Evolutionary conservation across 2,888 invertebrate genomes (phyloP).

Genomic region (Amphipyra berbera): DNA sequence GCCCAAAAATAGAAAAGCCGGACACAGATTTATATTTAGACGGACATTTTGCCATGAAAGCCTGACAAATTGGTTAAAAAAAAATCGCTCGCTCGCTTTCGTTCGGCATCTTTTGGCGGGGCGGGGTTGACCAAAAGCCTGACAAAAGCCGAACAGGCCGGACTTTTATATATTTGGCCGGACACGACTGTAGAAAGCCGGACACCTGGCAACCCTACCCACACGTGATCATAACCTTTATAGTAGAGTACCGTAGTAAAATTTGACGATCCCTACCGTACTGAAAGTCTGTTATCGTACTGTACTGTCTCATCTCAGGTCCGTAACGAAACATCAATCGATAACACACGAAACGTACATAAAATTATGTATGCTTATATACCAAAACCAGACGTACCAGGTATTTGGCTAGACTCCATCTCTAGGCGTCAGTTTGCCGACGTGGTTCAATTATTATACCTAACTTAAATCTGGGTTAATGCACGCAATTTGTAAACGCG

Average conservation of each 20-base stretch:
- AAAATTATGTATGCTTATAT: conserved; percentile 11
- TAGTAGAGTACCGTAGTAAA: conserved; percentile 29
- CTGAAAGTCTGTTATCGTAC: conserved; percentile 29
- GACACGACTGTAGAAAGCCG: no score
- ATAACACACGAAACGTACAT: conserved; percentile 1
- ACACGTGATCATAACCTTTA: conserved; percentile 36
- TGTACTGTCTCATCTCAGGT: conserved; percentile 15
- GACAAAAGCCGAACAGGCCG: no score
- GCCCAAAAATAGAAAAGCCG: no score
- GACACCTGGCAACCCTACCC: no score
- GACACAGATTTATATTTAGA: no score
- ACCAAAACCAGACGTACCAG: conserved; percentile 40
- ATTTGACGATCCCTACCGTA: conserved; percentile 38
- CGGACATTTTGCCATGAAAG: no score
- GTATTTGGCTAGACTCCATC: conserved; percentile 71
- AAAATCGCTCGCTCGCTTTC: no score
- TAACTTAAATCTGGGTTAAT: conserved; percentile 69
- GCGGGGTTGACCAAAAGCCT: no score
- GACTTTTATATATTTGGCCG: no score
- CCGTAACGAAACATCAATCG: conserved; percentile 36
- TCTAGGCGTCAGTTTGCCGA: conserved; percentile 54
- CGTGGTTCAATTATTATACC: conserved; percentile 57
- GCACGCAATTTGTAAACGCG: conserved; percentile 53
- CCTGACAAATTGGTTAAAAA: no score
- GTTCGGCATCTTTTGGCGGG: no score